Evolutionary conservation across 2,797 vertebrate species (phyloP).

Genomic region (Tympanoctomys barrerae): DNA sequence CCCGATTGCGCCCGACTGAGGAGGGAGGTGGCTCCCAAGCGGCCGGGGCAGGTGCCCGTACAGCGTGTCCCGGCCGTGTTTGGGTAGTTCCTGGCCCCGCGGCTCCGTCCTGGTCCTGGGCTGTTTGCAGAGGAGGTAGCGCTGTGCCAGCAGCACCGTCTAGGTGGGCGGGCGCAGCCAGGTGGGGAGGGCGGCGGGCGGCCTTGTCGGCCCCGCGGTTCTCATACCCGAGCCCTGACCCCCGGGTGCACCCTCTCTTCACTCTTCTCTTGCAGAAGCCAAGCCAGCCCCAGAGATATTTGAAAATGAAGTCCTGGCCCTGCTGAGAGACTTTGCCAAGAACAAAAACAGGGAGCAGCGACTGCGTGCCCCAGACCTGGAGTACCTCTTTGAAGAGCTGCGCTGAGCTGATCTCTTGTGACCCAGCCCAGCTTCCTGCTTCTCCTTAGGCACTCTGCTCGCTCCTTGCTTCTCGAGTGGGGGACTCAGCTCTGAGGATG

Average conservation of each 20-base stretch:
- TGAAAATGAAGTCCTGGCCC: conserved; percentile 94
- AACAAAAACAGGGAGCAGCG: conserved; percentile 96
- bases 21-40: neutral
- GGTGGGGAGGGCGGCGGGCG: neutral
- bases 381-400: conserved; percentile 91
- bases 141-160: neutral
- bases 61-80: neutral
- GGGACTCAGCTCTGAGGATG: neutral
- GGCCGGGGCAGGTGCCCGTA: neutral
- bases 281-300: conserved; percentile 93
- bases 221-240: neutral
- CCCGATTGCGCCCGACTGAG: neutral
- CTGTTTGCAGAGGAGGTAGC: neutral
- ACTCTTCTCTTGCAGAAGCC: conserved; percentile 89
- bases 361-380: conserved; percentile 94
- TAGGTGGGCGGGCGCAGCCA: neutral
- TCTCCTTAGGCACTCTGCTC: neutral
- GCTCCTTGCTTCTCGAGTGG: neutral
- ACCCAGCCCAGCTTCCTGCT: neutral
- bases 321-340: conserved; percentile 95
- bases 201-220: neutral
- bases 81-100: neutral
- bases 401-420: neutral
- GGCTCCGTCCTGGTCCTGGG: accelerated
- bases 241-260: neutral